Conservation (phyloP, 2,113 vertebrate species). For the Addax nasomaculatus region DNA sequence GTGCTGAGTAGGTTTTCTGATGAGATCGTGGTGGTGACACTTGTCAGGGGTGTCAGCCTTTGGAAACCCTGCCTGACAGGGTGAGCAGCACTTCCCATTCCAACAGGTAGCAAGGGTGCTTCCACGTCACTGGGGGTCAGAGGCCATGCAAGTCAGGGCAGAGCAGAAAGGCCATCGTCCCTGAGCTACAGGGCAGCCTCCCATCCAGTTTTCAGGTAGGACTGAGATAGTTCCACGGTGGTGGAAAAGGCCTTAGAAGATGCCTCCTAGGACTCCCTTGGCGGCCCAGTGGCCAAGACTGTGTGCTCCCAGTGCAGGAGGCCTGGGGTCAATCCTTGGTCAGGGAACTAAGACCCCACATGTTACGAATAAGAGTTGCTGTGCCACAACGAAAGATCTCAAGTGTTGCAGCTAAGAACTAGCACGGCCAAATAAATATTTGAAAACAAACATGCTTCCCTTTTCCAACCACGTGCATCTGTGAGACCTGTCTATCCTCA, state of each 20-base stretch:
- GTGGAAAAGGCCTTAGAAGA: background rate
- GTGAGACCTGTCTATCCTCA: too few species aligned
- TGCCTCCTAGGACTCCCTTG: background rate
- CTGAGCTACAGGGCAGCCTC: background rate
- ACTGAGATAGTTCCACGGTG: background rate
- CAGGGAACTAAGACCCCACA: background rate
- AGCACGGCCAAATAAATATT: background rate
- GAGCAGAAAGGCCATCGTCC: background rate
- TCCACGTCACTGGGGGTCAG: background rate
- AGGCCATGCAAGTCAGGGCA: background rate
- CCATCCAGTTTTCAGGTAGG: background rate
- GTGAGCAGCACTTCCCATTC: background rate
- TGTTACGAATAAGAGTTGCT: background rate
- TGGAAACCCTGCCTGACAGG: background rate
- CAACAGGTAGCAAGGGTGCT: rapidly evolving
- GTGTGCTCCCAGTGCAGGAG: background rate
- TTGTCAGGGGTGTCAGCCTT: background rate
- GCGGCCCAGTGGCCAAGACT: background rate
- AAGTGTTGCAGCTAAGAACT: background rate
- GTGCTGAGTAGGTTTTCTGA: background rate
- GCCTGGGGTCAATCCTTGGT: background rate
- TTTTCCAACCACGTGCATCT: background rate
- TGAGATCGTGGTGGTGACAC: background rate
- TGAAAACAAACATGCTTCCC: background rate
- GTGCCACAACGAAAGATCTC: background rate